Base-by-base conservation (phyloP, 2,888 invertebrate genomes). In the Ectemnius cavifrons region DNA sequence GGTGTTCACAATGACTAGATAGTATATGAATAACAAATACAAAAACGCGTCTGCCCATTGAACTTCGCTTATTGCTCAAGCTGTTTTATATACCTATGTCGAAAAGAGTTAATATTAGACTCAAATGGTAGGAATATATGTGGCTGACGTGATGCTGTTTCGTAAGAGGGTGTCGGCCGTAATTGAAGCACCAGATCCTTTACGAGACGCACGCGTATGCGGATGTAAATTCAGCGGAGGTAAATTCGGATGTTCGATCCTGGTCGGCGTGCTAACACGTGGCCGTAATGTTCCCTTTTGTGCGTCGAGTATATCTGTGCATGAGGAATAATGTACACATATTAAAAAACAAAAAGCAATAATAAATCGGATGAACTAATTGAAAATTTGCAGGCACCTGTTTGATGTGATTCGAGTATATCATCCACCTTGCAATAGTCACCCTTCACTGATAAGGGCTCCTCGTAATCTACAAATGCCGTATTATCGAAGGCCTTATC, bases 161-260 rank as follows among this genome's bases (percentile, higher is more conserved):
- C 89, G 83, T 20, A 88, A 66, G 27, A 89, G 78, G 11, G 89
- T 87, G 46, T 91, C 89, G 2, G 87, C 70, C 20, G 88, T 88
- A 20, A 86, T 86, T n/a, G 82, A 73, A 18, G 68, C 76, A 18
- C 67, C 75, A 2, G 89, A 86, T 47, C 87, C 86, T 67, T 90
- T 89, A 63, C 91, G 90, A 27, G 90, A 86, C 14, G 87, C 86
- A 4, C 89, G 87, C 71, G 88, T 89, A 73, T 91, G 92, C 18
- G 94, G 93, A 85, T 93, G 92, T 37, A 95, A 92, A 88, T 96
- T 96, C 59, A 97, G 90, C 0, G 96, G 96, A 8, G 96, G 96
- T 71, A 96, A 90, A 87, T 96, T 96, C 0, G 96, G 96, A 85
- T 96, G 94, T 86, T 96, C 96, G 84, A 96, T 96, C 81, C 95